Conservation (phyloP, 23 tunicate species). For the Botrylloides violaceus region DNA sequence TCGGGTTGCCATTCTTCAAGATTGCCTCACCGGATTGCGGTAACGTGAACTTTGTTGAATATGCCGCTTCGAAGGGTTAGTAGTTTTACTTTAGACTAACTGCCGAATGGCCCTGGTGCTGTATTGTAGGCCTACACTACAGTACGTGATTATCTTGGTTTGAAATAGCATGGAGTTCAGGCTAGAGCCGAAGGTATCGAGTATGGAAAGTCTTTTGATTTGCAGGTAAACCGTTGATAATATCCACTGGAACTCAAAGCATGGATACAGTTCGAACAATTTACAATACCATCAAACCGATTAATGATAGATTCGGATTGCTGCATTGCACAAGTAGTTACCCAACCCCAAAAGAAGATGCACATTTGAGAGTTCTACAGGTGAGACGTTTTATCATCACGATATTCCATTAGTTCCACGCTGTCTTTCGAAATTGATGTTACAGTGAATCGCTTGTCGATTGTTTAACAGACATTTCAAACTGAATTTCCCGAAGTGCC, state of each 20-base stretch:
- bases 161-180: no score
- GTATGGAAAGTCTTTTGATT: no score
- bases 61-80: conserved; percentile 20
- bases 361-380: conserved; percentile 15
- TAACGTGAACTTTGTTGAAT: not conserved
- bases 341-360: conserved; percentile 19
- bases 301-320: not conserved
- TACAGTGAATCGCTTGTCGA: no score
- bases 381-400: not conserved
- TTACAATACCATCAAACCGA: not conserved
- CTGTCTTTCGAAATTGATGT: no score
- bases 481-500: conserved; percentile 15
- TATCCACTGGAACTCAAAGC: conserved; percentile 21
- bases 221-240: conserved; percentile 27
- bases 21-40: conserved; percentile 20
- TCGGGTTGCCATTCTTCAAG: conserved; percentile 20
- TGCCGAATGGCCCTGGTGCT: no score
- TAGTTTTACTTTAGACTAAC: not conserved
- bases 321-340: conserved; percentile 27
- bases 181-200: no score
- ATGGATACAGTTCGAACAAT: conserved; percentile 22
- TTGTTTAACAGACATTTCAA: conserved; percentile 8
- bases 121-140: no score
- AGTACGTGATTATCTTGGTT: no score
- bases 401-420: no score